These are phyloP conservation scores for Danio kyathit DNA, from an alignment of 2,797 vertebrate species.

Conservation along the genomic window DNA sequence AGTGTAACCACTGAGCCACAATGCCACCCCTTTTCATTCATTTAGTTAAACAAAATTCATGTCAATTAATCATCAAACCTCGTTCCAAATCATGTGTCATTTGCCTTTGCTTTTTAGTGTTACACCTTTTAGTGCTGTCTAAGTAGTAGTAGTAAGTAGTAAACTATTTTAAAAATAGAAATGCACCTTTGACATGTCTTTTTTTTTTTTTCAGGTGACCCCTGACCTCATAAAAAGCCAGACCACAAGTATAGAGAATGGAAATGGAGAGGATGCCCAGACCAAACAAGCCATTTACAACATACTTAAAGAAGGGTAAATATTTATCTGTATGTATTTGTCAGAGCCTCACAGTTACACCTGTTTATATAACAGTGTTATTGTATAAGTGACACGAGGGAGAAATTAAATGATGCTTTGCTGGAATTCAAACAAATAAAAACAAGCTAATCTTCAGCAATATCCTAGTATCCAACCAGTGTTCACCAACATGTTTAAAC, in stretches of 20 bases:
- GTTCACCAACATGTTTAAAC: neutral
- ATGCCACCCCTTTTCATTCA: too few relatives aligned
- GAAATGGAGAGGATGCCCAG: conserved; percentile 73
- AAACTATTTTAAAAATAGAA: neutral
- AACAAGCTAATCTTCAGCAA: neutral
- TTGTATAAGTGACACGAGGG: neutral
- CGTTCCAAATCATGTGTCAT: too few relatives aligned
- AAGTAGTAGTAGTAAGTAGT: too few relatives aligned
- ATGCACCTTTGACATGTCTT: conserved; percentile 1
- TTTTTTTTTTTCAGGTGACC: conserved; percentile 75
- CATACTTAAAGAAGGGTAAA: conserved; percentile 85
- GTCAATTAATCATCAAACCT: too few relatives aligned
- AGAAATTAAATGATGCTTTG: neutral
- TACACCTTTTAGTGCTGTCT: too few relatives aligned
- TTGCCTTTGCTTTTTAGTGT: too few relatives aligned
- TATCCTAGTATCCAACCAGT: neutral
- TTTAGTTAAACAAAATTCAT: too few relatives aligned
- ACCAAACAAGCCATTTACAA: conserved; percentile 79
- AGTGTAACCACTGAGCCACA: too few relatives aligned
- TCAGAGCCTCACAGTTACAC: neutral
- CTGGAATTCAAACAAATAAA: neutral
- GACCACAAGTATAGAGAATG: conserved; percentile 70
- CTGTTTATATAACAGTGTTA: neutral
- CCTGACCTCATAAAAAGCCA: conserved; percentile 83
- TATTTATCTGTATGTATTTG: too few relatives aligned